phyloP scores from a whole-genome alignment of 2,888 invertebrate genomes.

The Bruchidius siliquastri region DNA sequence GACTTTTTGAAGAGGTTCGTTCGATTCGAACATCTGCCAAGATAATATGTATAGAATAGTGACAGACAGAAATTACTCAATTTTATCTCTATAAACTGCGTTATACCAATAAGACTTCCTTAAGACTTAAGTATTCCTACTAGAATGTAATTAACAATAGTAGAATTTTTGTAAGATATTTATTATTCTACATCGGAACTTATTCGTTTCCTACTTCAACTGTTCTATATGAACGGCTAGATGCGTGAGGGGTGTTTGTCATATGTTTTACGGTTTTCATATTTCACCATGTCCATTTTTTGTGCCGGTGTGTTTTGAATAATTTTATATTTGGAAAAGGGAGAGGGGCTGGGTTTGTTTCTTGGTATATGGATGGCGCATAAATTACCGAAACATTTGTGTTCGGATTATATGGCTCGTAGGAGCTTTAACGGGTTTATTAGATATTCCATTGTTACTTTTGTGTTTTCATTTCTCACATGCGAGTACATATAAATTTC shows the following conservation, averaged over 20 bases:
- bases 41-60: too few species aligned
- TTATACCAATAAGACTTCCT: too few species aligned
- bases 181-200: too few species aligned
- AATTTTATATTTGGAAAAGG: not conserved
- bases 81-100: too few species aligned
- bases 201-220: not conserved
- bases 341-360: not conserved
- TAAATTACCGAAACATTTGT: not conserved
- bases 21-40: too few species aligned
- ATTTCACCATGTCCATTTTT: constrained; percentile 35
- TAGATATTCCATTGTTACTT: not conserved
- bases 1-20: too few species aligned
- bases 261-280: constrained; percentile 47
- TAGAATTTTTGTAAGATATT: too few species aligned
- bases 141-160: too few species aligned
- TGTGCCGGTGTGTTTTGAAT: constrained; percentile 4
- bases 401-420: not conserved
- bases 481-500: too few species aligned
- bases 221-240: not conserved
- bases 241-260: constrained; percentile 34
- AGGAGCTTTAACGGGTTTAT: not conserved
- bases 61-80: too few species aligned
- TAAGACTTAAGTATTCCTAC: too few species aligned
- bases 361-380: not conserved
- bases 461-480: not conserved